phyloP scores from a whole-genome alignment of 2,797 vertebrate species.

The Euthynnus affinis region DNA sequence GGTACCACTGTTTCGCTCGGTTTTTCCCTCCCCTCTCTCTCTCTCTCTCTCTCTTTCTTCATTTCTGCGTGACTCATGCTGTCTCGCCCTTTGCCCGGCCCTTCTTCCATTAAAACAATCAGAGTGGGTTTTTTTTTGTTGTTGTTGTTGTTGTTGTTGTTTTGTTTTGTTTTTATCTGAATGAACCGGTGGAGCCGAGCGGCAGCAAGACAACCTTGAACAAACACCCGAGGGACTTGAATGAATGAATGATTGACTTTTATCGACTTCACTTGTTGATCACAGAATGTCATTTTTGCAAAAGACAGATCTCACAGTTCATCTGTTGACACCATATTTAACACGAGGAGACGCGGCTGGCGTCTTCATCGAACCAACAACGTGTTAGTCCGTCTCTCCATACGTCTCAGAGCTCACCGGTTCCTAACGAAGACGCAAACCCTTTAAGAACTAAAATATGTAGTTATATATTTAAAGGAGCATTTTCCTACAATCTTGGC shows the following conservation, averaged over 20 bases:
- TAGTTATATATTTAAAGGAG: too few species aligned
- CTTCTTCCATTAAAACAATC: constrained; percentile 52
- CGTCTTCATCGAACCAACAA: too few species aligned
- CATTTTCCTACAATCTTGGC: too few species aligned
- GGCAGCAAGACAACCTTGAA: constrained; percentile 36
- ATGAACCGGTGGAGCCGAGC: constrained; percentile 18
- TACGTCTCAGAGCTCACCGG: too few species aligned
- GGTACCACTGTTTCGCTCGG: constrained; percentile 20
- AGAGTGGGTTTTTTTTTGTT: background rate
- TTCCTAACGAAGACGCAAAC: too few species aligned
- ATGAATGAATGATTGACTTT: background rate
- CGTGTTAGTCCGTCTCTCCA: too few species aligned
- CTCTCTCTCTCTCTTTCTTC: constrained; percentile 34
- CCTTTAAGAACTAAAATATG: too few species aligned
- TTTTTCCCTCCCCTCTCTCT: background rate
- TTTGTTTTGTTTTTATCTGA: constrained; percentile 51
- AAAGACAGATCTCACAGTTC: background rate
- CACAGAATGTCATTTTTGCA: background rate
- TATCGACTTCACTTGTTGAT: background rate
- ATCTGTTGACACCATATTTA: background rate
- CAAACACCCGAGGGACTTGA: constrained; percentile 22
- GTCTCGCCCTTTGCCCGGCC: constrained; percentile 56
- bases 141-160: too few species aligned
- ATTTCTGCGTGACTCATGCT: constrained; percentile 62
- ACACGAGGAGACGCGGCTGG: too few species aligned